Conservation (phyloP, 2,797 vertebrate species). For the Cyprinella venusta region DNA sequence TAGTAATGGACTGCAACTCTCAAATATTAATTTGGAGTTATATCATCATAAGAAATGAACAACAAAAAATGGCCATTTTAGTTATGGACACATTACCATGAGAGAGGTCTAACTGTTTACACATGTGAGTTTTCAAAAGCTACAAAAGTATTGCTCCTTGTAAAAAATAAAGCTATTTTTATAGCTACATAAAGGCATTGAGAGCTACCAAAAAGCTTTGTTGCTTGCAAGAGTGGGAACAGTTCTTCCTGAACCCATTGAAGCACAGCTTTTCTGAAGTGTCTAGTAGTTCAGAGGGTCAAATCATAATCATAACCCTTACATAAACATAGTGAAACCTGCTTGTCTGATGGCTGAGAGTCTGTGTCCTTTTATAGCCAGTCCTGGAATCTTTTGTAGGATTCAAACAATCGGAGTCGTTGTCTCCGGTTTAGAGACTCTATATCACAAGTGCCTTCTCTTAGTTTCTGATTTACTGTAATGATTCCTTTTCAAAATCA, state of each 20-base stretch:
- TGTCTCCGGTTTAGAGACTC: slow-evolving; percentile 37
- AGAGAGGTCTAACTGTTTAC: slow-evolving; percentile 1
- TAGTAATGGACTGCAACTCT: not conserved
- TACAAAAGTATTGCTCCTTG: not conserved
- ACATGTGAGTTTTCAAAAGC: not conserved
- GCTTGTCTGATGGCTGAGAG: not conserved
- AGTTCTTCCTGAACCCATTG: not conserved
- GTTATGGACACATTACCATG: not conserved
- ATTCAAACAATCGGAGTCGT: slow-evolving; percentile 8
- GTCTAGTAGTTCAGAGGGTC: not conserved
- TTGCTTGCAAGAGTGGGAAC: not conserved
- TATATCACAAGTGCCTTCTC: slow-evolving; percentile 69
- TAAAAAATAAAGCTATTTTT: not conserved
- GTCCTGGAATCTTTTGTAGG: slow-evolving; percentile 1
- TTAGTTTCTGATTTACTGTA: slow-evolving; percentile 70
- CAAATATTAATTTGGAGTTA: not conserved
- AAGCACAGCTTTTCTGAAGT: not conserved
- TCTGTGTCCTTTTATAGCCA: not conserved
- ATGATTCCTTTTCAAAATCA: slow-evolving; percentile 74
- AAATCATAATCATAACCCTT: not conserved
- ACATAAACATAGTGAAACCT: not conserved
- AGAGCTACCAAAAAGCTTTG: not conserved
- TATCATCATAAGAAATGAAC: not conserved
- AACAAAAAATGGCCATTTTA: not conserved
- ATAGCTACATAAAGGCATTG: not conserved